Conservation (phyloP, 2,888 invertebrate genomes). For the Synergus japonicus region DNA sequence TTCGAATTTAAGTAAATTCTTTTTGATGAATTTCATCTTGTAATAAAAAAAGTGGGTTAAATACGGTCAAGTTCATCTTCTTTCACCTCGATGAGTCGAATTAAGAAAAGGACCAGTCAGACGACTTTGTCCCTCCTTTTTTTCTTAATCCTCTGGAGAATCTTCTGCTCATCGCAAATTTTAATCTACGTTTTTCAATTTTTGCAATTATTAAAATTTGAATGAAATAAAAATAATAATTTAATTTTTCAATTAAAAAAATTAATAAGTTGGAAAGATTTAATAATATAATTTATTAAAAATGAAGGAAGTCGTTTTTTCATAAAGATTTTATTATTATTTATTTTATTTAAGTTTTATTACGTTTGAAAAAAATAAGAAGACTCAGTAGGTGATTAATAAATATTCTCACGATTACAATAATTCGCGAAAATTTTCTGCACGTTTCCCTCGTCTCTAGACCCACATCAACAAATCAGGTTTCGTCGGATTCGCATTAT, state of each 20-base stretch:
- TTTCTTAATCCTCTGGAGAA: not conserved
- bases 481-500: slow-evolving; percentile 25
- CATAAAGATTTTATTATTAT: not conserved
- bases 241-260: too few species aligned
- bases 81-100: not conserved
- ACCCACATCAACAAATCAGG: not conserved
- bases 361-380: not conserved
- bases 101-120: slow-evolving; percentile 14
- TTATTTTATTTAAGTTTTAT: not conserved
- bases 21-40: too few species aligned
- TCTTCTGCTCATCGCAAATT: not conserved
- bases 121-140: slow-evolving; percentile 1
- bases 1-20: too few species aligned
- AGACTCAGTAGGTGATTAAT: not conserved
- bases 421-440: too few species aligned
- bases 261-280: not conserved
- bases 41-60: not conserved
- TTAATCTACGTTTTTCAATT: not conserved
- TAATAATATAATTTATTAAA: not conserved
- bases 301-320: not conserved
- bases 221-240: too few species aligned
- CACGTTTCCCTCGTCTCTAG: not conserved
- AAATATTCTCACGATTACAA: not conserved
- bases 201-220: too few species aligned
- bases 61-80: not conserved